Evolutionary conservation across 2,113 vertebrate genomes (phyloP), one percentile per base, ranked within the genome.

Genomic region (Mungos mungo): DNA sequence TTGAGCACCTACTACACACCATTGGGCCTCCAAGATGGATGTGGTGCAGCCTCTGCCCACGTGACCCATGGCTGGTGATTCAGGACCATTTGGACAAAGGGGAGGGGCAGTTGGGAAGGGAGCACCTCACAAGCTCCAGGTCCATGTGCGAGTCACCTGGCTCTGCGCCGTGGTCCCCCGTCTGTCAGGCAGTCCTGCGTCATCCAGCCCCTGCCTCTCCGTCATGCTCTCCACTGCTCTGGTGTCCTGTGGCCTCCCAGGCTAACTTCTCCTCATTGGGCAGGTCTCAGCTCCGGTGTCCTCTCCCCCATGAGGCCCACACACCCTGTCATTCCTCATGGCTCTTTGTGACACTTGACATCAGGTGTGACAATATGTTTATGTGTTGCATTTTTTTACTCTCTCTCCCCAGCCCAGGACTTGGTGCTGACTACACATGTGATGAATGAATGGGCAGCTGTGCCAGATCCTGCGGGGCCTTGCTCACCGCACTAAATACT

Each of bases 51-150:
- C n/a, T n/a, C 54, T 60, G 35, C 18, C 38, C 41, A 45, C 3
- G 0, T 4, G 5, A 19, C 54, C 15, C 1, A 0, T 21, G 25
- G 7, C 23, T 7, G 33, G 33, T 19, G 19, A 65, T 31, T 27
- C 38, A 45, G 35, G 54, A 35, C 77, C 23, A 7, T 66, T 31
- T 21, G 6, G 41, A 66, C 3, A 45, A 47, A 41, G 45, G 27
- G 27, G 50, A 50, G 31, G 77, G 63, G 31, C 41, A n/a, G 38
- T n/a, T 21, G 72, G 23, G 50, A 93, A 87, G 35, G 12, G 19
- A 54, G 7, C 23, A 29, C 23, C 60, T 19, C 8, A 27, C 50
- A 54, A 52, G 63, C 50, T 15, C 0, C 88, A 65, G 76, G 45
- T 33, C 71, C 57, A 2, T 4, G 4, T 11, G 18, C 0, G 2